Percentiles rank a stretch among this genome's conserved stretches.
Evolutionary conservation across 2,888 invertebrate genomes (phyloP).

Genomic region (Lasiommata megera): DNA sequence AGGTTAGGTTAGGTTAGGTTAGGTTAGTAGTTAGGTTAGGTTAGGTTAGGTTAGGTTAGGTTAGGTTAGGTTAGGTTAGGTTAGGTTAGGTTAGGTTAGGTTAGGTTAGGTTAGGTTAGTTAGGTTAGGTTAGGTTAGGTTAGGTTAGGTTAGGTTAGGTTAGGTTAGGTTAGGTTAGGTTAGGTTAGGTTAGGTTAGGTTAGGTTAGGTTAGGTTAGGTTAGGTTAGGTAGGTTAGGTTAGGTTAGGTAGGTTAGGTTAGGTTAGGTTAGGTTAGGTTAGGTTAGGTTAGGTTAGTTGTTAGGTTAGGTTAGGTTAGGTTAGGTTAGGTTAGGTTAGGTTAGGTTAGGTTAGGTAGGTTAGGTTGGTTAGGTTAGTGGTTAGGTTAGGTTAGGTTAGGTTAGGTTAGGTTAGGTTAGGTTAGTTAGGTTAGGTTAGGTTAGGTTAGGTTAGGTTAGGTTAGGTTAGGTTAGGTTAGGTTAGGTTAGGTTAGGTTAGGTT

Average conservation of each 20-base stretch:
- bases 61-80: constrained; percentile 31
- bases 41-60: constrained; percentile 33
- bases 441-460: constrained; percentile 37
- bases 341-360: too few relatives aligned
- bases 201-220: constrained; percentile 39
- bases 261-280: too few relatives aligned
- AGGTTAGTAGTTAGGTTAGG: too few relatives aligned
- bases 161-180: constrained; percentile 34
- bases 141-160: constrained; percentile 39
- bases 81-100: constrained; percentile 34
- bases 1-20: constrained; percentile 33
- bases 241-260: too few relatives aligned
- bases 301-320: too few relatives aligned
- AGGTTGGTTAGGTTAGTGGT: too few relatives aligned
- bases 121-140: constrained; percentile 32
- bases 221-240: too few relatives aligned
- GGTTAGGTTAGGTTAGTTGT: too few relatives aligned
- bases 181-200: constrained; percentile 37
- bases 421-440: constrained; percentile 38
- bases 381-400: constrained; percentile 39
- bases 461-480: constrained; percentile 38
- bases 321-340: constrained; percentile 41
- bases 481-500: constrained; percentile 37
- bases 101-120: constrained; percentile 31
- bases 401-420: constrained; percentile 42